These are phyloP conservation scores for Lysandra coridon DNA, from an alignment of 2,888 invertebrate species.

Conservation along the genomic window DNA sequence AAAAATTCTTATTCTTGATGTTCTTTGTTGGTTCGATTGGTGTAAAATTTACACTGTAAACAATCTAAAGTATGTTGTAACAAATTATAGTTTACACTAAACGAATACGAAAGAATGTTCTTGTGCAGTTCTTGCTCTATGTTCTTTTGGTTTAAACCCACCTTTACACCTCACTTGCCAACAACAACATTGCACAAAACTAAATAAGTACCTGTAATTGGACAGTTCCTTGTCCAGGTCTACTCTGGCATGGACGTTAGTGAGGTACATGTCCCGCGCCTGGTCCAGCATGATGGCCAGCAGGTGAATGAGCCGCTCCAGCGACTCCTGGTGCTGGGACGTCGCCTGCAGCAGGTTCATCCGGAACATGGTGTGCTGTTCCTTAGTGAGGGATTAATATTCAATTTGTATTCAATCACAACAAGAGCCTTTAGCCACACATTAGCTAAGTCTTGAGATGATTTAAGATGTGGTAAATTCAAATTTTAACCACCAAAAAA, in stretches of 20 bases:
- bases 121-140: too few relatives aligned
- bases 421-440: not conserved
- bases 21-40: too few relatives aligned
- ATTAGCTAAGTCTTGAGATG: not conserved
- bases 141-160: too few relatives aligned
- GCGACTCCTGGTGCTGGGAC: constrained; percentile 62
- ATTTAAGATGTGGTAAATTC: too few relatives aligned
- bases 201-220: constrained; percentile 54
- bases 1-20: too few relatives aligned
- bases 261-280: constrained; percentile 80
- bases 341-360: constrained; percentile 67
- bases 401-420: not conserved
- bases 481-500: too few relatives aligned
- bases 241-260: constrained; percentile 52
- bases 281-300: constrained; percentile 83
- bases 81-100: too few relatives aligned
- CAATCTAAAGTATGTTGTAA: too few relatives aligned
- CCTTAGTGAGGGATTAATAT: constrained; percentile 53
- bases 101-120: too few relatives aligned
- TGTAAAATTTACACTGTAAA: too few relatives aligned
- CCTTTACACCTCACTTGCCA: too few relatives aligned
- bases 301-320: constrained; percentile 83
- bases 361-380: constrained; percentile 61
- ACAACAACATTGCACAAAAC: too few relatives aligned
- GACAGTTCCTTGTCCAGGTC: constrained; percentile 61